Conservation (phyloP, 2,888 invertebrate genomes). For the Agrotis clavis region DNA sequence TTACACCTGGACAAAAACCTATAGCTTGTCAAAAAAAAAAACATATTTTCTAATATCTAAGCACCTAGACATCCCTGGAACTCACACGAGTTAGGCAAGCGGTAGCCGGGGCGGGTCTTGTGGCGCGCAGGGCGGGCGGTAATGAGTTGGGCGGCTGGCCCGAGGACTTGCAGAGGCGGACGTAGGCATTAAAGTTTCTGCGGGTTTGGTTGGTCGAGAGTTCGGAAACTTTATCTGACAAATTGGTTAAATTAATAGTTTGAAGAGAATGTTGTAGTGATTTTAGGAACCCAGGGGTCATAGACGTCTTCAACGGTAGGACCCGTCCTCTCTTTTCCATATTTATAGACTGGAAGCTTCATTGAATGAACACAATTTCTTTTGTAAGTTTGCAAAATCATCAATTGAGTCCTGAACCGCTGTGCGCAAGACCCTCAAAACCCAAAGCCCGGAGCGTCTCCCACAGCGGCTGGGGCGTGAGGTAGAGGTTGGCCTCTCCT, state of each 20-base stretch:
- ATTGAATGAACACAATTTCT: too few species aligned
- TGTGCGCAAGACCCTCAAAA: too few species aligned
- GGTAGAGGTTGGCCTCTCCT: too few species aligned
- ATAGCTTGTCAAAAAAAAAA: too few species aligned
- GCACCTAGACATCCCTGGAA: conserved; percentile 66
- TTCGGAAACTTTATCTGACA: conserved; percentile 20
- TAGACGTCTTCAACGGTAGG: background rate
- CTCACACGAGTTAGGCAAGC: conserved; percentile 79
- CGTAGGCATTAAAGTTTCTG: conserved; percentile 64
- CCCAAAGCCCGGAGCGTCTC: too few species aligned
- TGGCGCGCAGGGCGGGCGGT: conserved; percentile 79
- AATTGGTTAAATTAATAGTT: conserved; percentile 15
- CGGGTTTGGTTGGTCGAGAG: conserved; percentile 38
- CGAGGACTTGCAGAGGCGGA: conserved; percentile 68
- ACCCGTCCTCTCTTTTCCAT: too few species aligned
- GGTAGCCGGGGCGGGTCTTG: conserved; percentile 85
- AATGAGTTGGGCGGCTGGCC: conserved; percentile 80
- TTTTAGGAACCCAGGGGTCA: background rate
- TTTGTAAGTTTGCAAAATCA: too few species aligned
- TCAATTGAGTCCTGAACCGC: too few species aligned
- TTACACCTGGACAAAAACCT: too few species aligned
- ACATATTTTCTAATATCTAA: conserved; percentile 23
- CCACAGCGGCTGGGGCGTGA: too few species aligned
- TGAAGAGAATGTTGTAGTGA: background rate
- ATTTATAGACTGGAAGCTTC: too few species aligned